Conservation (phyloP, 2,888 invertebrate genomes). For the Troides oblongomaculatus region DNA sequence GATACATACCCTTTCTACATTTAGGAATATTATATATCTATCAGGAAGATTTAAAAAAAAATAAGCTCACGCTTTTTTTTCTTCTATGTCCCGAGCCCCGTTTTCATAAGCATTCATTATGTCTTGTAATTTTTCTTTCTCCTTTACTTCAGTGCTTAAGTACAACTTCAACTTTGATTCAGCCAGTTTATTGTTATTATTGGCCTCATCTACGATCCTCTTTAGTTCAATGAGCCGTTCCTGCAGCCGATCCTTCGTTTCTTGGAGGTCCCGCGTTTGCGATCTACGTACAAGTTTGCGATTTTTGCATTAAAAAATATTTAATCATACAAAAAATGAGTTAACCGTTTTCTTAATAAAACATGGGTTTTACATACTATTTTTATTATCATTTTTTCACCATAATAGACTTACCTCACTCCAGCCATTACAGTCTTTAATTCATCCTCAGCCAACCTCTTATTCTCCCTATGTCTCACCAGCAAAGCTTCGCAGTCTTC, state of each 20-base stretch:
- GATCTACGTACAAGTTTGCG: conserved; percentile 47
- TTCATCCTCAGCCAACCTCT: conserved; percentile 79
- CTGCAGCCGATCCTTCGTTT: conserved; percentile 85
- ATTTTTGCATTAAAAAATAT: neutral
- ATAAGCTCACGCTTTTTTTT: conserved; percentile 64
- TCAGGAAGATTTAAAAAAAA: neutral
- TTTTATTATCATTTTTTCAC: neutral
- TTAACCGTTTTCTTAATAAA: too few relatives aligned
- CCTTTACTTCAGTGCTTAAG: conserved; percentile 80
- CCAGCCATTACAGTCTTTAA: conserved; percentile 80
- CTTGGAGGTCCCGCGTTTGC: conserved; percentile 85
- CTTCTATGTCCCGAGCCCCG: conserved; percentile 70
- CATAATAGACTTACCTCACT: conserved; percentile 71
- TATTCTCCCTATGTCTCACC: conserved; percentile 76
- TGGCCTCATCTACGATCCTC: conserved; percentile 85
- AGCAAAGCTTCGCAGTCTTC: conserved; percentile 81
- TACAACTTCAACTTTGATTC: conserved; percentile 91
- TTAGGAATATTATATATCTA: too few relatives aligned
- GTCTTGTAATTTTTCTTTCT: conserved; percentile 82
- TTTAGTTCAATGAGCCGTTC: conserved; percentile 84
- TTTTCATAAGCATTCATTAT: conserved; percentile 74
- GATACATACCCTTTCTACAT: too few relatives aligned
- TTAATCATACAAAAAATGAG: too few relatives aligned
- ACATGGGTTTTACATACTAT: too few relatives aligned
- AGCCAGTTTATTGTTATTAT: conserved; percentile 78